Evolutionary conservation across 2,888 invertebrate species (phyloP).

Genomic region (Idaea aversata): DNA sequence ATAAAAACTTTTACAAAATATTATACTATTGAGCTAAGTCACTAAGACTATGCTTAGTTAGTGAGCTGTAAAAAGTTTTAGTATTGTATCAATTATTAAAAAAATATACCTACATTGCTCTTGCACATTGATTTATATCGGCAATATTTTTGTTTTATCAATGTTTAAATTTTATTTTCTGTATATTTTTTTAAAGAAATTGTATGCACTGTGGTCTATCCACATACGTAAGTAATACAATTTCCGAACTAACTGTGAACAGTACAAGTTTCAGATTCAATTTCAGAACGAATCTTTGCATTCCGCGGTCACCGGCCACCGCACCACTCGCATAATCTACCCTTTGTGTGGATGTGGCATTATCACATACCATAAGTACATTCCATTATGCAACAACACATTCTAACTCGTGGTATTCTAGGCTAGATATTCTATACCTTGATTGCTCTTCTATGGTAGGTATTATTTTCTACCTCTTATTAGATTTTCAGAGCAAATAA

Average conservation of each 20-base stretch:
- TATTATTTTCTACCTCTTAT: background rate
- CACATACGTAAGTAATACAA: conserved; percentile 21
- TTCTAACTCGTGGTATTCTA: too few species aligned
- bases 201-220: background rate
- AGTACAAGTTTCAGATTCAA: conserved; percentile 37
- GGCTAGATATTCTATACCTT: too few species aligned
- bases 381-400: background rate
- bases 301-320: background rate
- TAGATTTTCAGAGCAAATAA: background rate
- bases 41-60: too few species aligned
- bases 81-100: too few species aligned
- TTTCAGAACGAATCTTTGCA: conserved; percentile 15
- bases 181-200: background rate
- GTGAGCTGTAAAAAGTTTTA: too few species aligned
- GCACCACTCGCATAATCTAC: conserved; percentile 7
- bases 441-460: background rate
- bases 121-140: too few species aligned
- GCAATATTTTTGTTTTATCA: too few species aligned
- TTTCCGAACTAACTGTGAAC: conserved; percentile 41
- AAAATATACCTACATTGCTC: too few species aligned
- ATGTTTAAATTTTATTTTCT: background rate
- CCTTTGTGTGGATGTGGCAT: conserved; percentile 9
- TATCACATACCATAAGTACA: background rate
- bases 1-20: too few species aligned
- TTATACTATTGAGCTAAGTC: too few species aligned